These are phyloP conservation scores for Oriolus oriolus DNA, from an alignment of 2,113 vertebrate genomes.

Conservation along the genomic window DNA sequence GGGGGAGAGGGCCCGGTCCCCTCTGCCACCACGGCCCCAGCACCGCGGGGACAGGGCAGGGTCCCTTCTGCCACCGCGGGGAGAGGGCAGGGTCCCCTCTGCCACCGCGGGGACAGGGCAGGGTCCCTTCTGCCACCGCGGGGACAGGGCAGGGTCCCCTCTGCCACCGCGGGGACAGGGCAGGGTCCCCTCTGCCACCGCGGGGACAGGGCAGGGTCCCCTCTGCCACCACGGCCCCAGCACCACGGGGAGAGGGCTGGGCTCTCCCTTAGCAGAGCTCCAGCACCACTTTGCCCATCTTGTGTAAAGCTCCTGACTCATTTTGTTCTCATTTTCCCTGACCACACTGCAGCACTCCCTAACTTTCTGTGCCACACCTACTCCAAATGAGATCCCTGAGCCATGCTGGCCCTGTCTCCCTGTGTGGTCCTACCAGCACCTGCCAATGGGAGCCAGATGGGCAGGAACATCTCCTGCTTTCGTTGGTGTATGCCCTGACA, in stretches of 20 bases:
- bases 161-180: too few relatives aligned
- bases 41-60: too few relatives aligned
- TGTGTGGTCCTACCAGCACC: accelerated
- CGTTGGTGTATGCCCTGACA: accelerated
- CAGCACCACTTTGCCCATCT: accelerated
- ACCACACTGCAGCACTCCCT: not conserved
- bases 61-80: not conserved
- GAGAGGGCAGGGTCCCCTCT: not conserved
- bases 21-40: too few relatives aligned
- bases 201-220: not conserved
- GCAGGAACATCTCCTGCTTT: not conserved
- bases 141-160: too few relatives aligned
- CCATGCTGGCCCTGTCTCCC: accelerated
- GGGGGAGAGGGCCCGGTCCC: not conserved
- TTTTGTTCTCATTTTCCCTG: not conserved
- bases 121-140: not conserved
- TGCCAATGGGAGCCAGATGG: accelerated
- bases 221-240: not conserved
- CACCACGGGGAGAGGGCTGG: accelerated
- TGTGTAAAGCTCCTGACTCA: accelerated
- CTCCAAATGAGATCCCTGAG: accelerated
- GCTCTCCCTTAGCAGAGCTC: not conserved
- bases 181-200: too few relatives aligned
- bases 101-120: not conserved
- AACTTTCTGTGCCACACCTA: accelerated